Evolutionary conservation across 2,797 vertebrate species (phyloP).

Genomic region (Selene dorsalis): DNA sequence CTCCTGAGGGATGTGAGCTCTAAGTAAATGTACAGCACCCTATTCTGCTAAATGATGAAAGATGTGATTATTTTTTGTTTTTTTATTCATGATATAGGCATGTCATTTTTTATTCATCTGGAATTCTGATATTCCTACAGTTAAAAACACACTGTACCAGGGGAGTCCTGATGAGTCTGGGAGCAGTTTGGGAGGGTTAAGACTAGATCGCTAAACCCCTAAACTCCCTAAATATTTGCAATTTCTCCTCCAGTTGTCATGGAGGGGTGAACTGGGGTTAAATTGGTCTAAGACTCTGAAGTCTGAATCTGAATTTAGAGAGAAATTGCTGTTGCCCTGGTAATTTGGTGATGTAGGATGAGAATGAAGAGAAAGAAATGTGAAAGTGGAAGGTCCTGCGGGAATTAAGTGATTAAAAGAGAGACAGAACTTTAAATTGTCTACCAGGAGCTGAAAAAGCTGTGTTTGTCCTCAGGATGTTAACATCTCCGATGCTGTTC

Average conservation of each 20-base stretch:
- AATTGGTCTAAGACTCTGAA: no score
- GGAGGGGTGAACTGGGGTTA: no score
- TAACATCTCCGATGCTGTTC: not conserved
- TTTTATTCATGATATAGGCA: not conserved
- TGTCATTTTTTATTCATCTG: not conserved
- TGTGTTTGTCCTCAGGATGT: not conserved
- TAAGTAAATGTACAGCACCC: conserved; percentile 2
- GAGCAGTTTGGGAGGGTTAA: no score
- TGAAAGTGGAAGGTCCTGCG: not conserved
- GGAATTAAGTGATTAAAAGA: not conserved
- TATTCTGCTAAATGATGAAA: not conserved
- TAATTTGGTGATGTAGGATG: conserved; percentile 15
- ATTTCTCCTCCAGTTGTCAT: no score
- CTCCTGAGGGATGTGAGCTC: conserved; percentile 15
- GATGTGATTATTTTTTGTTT: not conserved
- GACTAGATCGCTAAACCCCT: no score
- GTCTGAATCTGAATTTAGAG: not conserved
- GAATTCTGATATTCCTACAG: conserved; percentile 3
- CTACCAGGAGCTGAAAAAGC: not conserved
- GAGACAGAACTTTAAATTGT: not conserved
- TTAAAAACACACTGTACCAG: not conserved
- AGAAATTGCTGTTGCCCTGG: conserved; percentile 22
- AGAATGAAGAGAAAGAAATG: conserved; percentile 9
- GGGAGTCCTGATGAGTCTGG: no score
- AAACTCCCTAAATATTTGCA: no score